phyloP scores from a whole-genome alignment of 2,113 vertebrate genomes.

The Tragulus kanchil region DNA sequence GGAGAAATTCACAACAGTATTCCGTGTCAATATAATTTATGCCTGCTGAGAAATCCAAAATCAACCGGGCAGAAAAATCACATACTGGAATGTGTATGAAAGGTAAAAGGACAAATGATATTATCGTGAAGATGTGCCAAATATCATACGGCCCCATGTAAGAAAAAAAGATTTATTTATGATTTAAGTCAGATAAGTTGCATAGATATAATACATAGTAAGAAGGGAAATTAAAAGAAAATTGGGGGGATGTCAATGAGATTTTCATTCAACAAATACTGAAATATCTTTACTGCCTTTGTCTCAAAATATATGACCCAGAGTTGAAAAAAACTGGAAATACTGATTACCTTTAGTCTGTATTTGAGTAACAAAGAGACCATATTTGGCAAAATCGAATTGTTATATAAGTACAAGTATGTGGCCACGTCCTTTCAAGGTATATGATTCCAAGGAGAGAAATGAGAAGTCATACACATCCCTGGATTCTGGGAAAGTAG shows the following conservation, averaged over 20 bases:
- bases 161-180: conserved; percentile 39
- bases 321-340: neutral
- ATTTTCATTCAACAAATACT: neutral
- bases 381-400: neutral
- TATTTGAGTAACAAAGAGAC: neutral
- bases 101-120: neutral
- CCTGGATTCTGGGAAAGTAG: neutral
- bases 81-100: neutral
- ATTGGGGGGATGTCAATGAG: neutral
- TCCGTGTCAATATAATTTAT: conserved; percentile 54
- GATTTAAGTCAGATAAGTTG: neutral
- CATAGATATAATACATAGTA: neutral
- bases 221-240: neutral
- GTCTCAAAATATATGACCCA: conserved; percentile 16
- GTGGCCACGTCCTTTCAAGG: neutral
- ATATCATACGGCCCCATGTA: neutral
- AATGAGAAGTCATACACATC: neutral
- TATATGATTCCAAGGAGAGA: neutral
- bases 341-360: neutral
- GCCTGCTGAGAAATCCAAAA: conserved; percentile 50
- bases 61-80: conserved; percentile 10
- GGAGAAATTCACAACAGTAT: conserved; percentile 55
- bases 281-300: neutral
- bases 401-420: neutral
- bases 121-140: conserved; percentile 5